phyloP scores from a whole-genome alignment of 2,113 vertebrate genomes.

The Anoura caudifer region DNA sequence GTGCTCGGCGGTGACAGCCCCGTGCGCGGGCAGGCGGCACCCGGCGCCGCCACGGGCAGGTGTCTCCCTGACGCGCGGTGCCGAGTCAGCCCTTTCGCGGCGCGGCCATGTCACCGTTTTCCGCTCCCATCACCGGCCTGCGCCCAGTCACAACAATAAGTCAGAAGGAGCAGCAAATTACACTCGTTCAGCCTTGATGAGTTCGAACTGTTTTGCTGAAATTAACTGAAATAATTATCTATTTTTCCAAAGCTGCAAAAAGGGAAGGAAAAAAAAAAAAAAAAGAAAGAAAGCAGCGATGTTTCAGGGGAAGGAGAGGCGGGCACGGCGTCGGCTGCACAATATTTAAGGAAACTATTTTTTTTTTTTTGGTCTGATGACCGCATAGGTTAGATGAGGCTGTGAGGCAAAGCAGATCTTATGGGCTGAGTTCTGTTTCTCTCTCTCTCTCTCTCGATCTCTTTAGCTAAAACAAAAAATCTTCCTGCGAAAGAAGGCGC shows the following conservation, averaged over 20 bases:
- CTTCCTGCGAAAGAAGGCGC: neutral
- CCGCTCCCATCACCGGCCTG: conserved; percentile 87
- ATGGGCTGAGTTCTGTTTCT: neutral
- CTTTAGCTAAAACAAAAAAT: neutral
- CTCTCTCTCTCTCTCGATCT: neutral
- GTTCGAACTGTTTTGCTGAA: conserved; percentile 88
- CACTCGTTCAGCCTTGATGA: conserved; percentile 85
- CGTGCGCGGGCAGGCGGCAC: conserved; percentile 82
- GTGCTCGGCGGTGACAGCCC: conserved; percentile 89
- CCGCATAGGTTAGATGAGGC: conserved; percentile 63
- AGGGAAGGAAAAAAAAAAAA: conserved; percentile 55
- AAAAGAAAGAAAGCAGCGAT: conserved; percentile 40
- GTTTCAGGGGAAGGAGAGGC: conserved; percentile 68
- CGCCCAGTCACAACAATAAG: conserved; percentile 88
- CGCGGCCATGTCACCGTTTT: conserved; percentile 86
- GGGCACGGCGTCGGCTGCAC: conserved; percentile 39
- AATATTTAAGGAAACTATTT: conserved; percentile 65
- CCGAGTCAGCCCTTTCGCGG: conserved; percentile 89
- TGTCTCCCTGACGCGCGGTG: conserved; percentile 83
- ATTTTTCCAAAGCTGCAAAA: conserved; percentile 83
- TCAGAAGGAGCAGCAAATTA: conserved; percentile 88
- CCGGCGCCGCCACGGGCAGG: conserved; percentile 83
- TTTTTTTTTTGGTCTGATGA: conserved; percentile 26
- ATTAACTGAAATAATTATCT: conserved; percentile 87
- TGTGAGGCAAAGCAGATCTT: neutral